Conservation (phyloP, 2,113 vertebrate genomes). For the Dasyornis broadbenti region DNA sequence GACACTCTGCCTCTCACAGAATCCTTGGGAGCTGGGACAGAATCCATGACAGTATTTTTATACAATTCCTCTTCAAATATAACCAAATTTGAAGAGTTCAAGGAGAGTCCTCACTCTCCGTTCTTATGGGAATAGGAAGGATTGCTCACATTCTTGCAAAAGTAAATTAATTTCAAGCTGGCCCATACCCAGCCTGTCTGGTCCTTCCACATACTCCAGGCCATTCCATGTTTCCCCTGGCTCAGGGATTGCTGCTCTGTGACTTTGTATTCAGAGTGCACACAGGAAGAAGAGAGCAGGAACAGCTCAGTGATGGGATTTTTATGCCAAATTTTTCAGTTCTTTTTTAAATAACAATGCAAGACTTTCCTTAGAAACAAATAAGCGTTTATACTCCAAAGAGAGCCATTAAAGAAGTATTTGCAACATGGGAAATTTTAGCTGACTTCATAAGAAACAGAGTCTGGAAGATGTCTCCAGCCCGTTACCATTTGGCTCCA, state of each 20-base stretch:
- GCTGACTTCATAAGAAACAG: not conserved
- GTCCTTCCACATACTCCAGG: not conserved
- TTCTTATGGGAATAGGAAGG: not conserved
- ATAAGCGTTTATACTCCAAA: not conserved
- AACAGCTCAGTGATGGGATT: not conserved
- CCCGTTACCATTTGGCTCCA: not conserved
- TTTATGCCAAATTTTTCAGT: not conserved
- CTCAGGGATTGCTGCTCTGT: not conserved
- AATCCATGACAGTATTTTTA: not conserved
- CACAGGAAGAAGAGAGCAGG: not conserved
- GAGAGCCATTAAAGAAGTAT: not conserved
- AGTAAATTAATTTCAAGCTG: not conserved
- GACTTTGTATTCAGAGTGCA: not conserved
- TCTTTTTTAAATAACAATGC: not conserved
- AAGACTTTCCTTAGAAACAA: not conserved
- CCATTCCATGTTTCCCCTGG: not conserved
- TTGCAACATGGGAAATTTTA: not conserved
- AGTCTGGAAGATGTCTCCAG: not conserved
- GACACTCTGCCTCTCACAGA: not conserved
- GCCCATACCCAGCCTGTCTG: not conserved
- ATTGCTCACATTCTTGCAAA: not conserved
- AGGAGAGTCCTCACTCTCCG: not conserved
- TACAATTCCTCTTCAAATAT: not conserved
- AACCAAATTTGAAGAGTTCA: not conserved
- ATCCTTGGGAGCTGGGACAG: not conserved